Base-by-base conservation (phyloP, 2,888 invertebrate species). In the Hedya salicella region DNA sequence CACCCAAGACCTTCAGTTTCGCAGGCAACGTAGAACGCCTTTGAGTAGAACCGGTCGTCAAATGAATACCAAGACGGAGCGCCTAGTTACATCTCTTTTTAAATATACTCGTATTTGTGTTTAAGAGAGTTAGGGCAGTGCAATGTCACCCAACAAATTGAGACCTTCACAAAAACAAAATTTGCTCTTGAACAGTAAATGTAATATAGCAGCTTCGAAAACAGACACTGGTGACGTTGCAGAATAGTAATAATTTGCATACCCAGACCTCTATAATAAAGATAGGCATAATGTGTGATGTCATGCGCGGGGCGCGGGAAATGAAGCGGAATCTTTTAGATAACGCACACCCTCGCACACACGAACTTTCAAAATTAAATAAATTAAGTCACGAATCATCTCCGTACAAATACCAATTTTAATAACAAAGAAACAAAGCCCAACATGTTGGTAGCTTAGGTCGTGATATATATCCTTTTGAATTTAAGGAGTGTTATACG, bases 281-380 rank as follows among this genome's bases (percentile, higher is more conserved):
- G 66, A 66, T 78, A 81, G 52, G 52, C 77, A 82, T 86, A 82
- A 80, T 73, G 73, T 82, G 86, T 89, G 85, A 87, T 83, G 87
- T 86, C 86, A 90, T 80, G 81, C 82, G 79, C 82, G 90, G 89
- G 89, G 86, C 86, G 88, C 74, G 88, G 91, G 88, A 91, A 92
- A 91, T 91, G 92, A 91, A 88, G 88, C 86, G 91, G 92, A 92
- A 92, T 91, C 89, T 89, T 87, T 80, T 86, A 85, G 92, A 92
- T 92, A 92, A 92, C 92, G 71, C 91, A 91, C 88, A 91, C 91
- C 71, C 90, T 89, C 88, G 89, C 91, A 74, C 78, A 76, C 69
- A 61, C 70, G 68, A 69, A 54, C 70, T 68, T 25, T 57, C 44
- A 25, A 46, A 44, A 57, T 30, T 32, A 57, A 32, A 57, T 32